These are phyloP conservation scores for Rhabdophis nuchalis DNA, from an alignment of 2,797 vertebrate species.

Conservation along the genomic window DNA sequence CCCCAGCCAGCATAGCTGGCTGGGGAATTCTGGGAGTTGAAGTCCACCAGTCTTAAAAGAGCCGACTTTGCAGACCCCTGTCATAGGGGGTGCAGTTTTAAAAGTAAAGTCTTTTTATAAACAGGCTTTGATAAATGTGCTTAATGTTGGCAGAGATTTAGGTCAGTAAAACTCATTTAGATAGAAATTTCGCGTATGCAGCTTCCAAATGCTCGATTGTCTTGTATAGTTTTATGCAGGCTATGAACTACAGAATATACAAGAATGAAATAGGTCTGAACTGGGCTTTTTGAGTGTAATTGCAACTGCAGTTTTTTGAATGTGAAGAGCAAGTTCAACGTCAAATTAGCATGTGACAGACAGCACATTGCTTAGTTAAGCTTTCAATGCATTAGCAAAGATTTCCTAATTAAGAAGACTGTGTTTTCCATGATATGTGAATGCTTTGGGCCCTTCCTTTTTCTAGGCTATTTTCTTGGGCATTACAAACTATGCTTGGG, in stretches of 20 bases:
- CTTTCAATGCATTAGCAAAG: not conserved
- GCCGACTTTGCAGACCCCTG: too few species aligned
- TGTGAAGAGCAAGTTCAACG: not conserved
- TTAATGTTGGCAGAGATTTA: not conserved
- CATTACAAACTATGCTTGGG: not conserved
- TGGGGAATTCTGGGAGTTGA: too few species aligned
- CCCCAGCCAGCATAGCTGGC: too few species aligned
- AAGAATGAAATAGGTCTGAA: not conserved
- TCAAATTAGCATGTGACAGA: not conserved
- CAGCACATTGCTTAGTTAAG: not conserved
- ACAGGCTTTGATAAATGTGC: not conserved
- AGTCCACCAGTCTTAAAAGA: too few species aligned
- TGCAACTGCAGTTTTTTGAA: not conserved
- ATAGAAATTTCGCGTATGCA: not conserved
- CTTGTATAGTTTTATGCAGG: not conserved
- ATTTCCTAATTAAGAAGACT: not conserved
- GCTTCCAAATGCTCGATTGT: not conserved
- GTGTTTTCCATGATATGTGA: not conserved
- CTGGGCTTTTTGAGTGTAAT: not conserved
- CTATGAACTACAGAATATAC: not conserved
- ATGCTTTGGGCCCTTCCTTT: not conserved
- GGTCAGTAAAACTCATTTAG: not conserved
- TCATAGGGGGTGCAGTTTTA: not conserved
- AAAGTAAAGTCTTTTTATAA: not conserved
- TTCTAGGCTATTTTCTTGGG: not conserved